Conservation (phyloP, 1,140 invertebrate genomes). For the Drosophila kanapiae region DNA sequence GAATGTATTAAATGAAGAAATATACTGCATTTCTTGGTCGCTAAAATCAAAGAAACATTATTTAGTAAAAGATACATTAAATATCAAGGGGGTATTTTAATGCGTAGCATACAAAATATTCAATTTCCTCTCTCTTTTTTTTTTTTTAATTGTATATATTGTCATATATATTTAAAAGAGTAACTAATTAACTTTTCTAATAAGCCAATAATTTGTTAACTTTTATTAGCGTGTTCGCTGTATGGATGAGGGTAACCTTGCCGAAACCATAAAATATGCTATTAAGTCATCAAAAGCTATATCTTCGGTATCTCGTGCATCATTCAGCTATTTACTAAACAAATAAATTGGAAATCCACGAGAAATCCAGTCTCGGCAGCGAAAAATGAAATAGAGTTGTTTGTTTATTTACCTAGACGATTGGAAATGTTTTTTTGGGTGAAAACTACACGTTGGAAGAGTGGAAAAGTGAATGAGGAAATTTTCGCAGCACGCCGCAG, state of each 20-base stretch:
- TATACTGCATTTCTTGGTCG: too few relatives aligned
- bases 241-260: background rate
- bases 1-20: too few relatives aligned
- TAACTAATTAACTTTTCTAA: too few relatives aligned
- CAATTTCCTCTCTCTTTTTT: too few relatives aligned
- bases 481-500: slow-evolving; percentile 71
- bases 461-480: slow-evolving; percentile 64
- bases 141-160: too few relatives aligned
- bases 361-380: slow-evolving; percentile 10
- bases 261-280: background rate
- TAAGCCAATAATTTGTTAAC: background rate
- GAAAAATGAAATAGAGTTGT: slow-evolving; percentile 55
- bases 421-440: slow-evolving; percentile 43
- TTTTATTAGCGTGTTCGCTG: background rate
- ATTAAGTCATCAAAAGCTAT: slow-evolving; percentile 26
- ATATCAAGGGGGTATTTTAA: too few relatives aligned
- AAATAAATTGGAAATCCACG: slow-evolving; percentile 39
- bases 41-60: too few relatives aligned
- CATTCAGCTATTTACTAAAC: slow-evolving; percentile 30
- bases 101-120: too few relatives aligned
- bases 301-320: background rate
- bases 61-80: too few relatives aligned
- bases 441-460: slow-evolving; percentile 20
- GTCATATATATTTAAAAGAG: too few relatives aligned
- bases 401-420: slow-evolving; percentile 44